phyloP scores from a whole-genome alignment of 2,113 vertebrate species.

The Bucco capensis region DNA sequence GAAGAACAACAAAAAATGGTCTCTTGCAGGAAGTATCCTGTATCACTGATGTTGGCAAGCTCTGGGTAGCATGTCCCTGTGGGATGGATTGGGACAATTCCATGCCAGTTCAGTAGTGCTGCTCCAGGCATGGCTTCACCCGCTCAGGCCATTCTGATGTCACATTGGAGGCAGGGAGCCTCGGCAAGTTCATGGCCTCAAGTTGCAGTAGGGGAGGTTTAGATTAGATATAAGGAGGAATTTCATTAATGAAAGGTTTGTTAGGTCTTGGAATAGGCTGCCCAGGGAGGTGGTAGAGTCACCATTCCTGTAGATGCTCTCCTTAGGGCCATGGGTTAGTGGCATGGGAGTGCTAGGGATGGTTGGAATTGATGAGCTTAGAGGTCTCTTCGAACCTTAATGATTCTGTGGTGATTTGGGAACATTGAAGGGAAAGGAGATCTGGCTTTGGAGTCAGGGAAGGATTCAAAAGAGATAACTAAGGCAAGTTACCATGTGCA shows the following conservation, averaged over 20 bases:
- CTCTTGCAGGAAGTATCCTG: background rate
- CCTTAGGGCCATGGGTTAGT: too few species aligned
- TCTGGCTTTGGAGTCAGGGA: background rate
- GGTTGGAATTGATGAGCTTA: too few species aligned
- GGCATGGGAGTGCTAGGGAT: too few species aligned
- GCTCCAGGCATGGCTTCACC: background rate
- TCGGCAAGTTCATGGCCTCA: fast-evolving
- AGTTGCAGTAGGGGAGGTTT: too few species aligned
- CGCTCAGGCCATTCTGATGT: fast-evolving
- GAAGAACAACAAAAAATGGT: background rate
- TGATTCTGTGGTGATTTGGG: background rate
- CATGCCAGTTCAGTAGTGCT: fast-evolving
- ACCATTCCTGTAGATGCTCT: too few species aligned
- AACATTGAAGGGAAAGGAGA: background rate
- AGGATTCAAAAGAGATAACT: background rate
- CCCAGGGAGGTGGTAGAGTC: too few species aligned
- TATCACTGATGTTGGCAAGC: fast-evolving
- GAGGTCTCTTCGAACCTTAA: too few species aligned
- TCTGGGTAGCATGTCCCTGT: background rate
- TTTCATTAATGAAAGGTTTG: too few species aligned
- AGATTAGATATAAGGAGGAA: too few species aligned
- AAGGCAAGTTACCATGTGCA: background rate
- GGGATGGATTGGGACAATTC: fast-evolving
- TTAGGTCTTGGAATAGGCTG: too few species aligned
- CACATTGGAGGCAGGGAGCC: background rate